Evolutionary conservation across 2,888 invertebrate genomes (phyloP), one percentile per base, ranked within the genome.

Genomic region (Mesopsocus fuscifrons): DNA sequence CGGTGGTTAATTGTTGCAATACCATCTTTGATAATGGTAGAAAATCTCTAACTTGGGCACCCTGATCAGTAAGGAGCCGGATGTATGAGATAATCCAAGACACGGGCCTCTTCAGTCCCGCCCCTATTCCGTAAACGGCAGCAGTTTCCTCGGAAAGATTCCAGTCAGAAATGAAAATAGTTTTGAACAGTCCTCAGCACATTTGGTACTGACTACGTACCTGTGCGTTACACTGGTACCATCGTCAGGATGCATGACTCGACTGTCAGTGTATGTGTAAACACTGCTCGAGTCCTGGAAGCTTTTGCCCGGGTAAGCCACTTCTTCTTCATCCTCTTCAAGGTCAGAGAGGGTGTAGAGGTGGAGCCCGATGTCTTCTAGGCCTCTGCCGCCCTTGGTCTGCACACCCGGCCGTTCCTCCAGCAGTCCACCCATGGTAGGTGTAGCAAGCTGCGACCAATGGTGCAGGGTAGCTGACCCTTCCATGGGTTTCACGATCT

Each of bases 381-480:
- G 64, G 1, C 75, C 75, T 9, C 82, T 72, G 8, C 78, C 76
- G 5, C 85, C 85, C 1, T 83, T 71, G 17, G 83, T 80, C 50
- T 82, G 83, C 1, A 94, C 88, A 2, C 92, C 92, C 1, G 89
- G 89, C 45, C 89, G 71, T 46, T 88, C 85, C 52, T 92, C 92
- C 46, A 95, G 62, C 44, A 95, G 66, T 51, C 89, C 88, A 48
- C 87, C 83, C 56, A 94, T 72, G 41, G 84, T 85, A 8, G 95
- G 95, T 42, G 88, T 89, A 35, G 95, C 95, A 35, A 95, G 70
- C 51, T 85, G 82, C 44, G 88, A 83, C 95, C 95, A 95, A 50
- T 91, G 85, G 57, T 87, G 84, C 44, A 95, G 63, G 0, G 92
- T 94, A 54, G 84, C 79, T 1, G 92, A 94, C 9, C 94, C 91